These are phyloP conservation scores for Agrochola litura DNA, from an alignment of 2,888 invertebrate genomes.

Conservation along the genomic window DNA sequence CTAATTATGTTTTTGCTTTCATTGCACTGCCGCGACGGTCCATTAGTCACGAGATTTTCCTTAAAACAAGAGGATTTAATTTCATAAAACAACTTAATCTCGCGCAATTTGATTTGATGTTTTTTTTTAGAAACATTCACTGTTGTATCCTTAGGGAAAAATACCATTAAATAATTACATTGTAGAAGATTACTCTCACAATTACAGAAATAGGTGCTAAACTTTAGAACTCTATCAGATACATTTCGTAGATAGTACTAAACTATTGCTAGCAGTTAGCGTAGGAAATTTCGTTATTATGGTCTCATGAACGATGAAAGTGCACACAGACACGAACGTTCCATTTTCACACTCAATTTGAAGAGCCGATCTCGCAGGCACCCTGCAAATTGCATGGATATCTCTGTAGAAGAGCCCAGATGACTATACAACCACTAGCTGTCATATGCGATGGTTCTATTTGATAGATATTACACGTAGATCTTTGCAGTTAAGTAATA, in stretches of 20 bases:
- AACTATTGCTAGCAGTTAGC: slow-evolving; percentile 4
- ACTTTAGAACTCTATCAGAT: background rate
- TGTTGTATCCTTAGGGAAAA: background rate
- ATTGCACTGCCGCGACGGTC: slow-evolving; percentile 13
- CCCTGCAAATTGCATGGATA: slow-evolving; percentile 52
- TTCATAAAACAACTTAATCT: slow-evolving; percentile 4
- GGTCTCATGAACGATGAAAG: slow-evolving; percentile 51
- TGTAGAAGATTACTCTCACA: too few species aligned
- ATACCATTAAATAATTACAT: background rate
- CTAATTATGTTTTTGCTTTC: slow-evolving; percentile 22
- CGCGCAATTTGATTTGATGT: background rate
- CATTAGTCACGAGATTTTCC: slow-evolving; percentile 9
- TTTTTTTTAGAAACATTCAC: background rate
- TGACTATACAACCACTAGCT: slow-evolving; percentile 4
- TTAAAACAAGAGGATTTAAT: slow-evolving; percentile 9
- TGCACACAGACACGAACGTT: slow-evolving; percentile 49
- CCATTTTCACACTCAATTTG: slow-evolving; percentile 61
- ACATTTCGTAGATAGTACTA: background rate
- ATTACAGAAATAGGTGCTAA: background rate
- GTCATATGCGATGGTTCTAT: background rate
- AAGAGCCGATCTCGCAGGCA: slow-evolving; percentile 48
- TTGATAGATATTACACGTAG: background rate
- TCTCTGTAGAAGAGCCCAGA: slow-evolving; percentile 32
- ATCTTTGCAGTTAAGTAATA: background rate
- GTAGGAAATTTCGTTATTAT: slow-evolving; percentile 55